Base-by-base conservation (phyloP, 1,140 invertebrate genomes). In the Drosophila kurseongensis region DNA sequence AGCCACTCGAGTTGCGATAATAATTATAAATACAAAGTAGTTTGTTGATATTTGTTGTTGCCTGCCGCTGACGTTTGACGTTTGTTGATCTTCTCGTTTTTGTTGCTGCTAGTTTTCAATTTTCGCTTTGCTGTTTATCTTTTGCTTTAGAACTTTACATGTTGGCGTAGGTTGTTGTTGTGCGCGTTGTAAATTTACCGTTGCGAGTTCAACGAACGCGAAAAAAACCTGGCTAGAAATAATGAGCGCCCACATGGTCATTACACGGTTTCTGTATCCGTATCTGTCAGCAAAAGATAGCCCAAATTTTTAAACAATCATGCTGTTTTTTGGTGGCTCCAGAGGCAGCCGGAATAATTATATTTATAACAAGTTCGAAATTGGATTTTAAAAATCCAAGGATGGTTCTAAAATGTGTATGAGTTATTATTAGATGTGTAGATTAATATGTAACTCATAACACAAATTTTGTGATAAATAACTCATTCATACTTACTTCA, bases 11-110 rank as follows among this genome's bases (percentile, higher is more conserved):
- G 58, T 42, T 55, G 68, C 84, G 84, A 89, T 89, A 89, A 89
- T 89, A 89, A 89, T 89, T 89, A 88, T 88, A 88, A 88, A 86
- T 86, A 86, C 82, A 86, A 86, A 86, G 83, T 86, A 86, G 82
- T 88, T 88, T 88, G 84, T 89, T 88, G 84, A 89, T 89, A 89
- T 84, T 88, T 88, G 56, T 68, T 82, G 72, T 74, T 83, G 75
- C 45, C 66, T 48, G 40, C 58, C 41, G 61, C 54, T 72, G 74
- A 59, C 68, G 69, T 59, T 73, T 65, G 65, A 68, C 65, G 65
- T 52, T 67, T 75, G 59, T 74, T 56, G 44, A 51, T 66, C 60
- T 63, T 55, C 61, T 41, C 48, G 48, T 62, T 42, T 59, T 60
- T 74, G 42, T 35, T 59, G 77, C 61, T 75, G 56, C 65, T 86